phyloP scores from a whole-genome alignment of 2,797 vertebrate genomes.

The Agapornis canus region DNA sequence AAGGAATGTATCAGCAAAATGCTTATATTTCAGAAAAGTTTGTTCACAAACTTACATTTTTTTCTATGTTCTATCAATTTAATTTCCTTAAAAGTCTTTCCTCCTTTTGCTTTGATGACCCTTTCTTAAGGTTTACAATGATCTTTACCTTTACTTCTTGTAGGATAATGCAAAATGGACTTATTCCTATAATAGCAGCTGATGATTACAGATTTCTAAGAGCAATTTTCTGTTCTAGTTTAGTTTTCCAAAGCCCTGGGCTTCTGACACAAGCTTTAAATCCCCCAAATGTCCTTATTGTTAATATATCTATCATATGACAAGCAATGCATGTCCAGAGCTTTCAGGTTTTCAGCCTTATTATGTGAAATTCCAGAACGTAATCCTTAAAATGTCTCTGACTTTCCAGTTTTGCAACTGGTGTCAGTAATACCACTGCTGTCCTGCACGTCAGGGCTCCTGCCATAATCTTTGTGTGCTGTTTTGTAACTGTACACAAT shows the following conservation, averaged over 20 bases:
- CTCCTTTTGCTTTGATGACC: not conserved
- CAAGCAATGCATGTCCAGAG: not conserved
- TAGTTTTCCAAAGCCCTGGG: not conserved
- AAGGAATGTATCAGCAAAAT: not conserved
- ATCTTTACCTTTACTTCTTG: not conserved
- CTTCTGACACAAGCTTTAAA: not conserved
- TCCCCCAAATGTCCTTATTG: not conserved
- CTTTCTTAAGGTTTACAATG: not conserved
- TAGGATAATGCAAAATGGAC: not conserved
- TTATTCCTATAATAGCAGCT: not conserved
- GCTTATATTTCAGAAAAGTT: not conserved
- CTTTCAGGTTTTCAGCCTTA: not conserved
- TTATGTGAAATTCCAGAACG: not conserved
- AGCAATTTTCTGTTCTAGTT: not conserved
- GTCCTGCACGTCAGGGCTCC: not conserved
- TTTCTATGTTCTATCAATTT: not conserved
- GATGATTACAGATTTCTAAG: not conserved
- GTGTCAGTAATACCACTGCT: not conserved
- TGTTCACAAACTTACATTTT: not conserved
- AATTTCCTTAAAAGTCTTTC: not conserved
- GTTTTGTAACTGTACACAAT: not conserved
- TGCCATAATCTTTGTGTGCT: not conserved
- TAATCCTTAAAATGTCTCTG: not conserved
- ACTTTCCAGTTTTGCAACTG: not conserved
- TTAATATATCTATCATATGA: not conserved